These are phyloP conservation scores for Rhabdomys dilectus DNA, from an alignment of 2,113 vertebrate genomes.

Conservation along the genomic window DNA sequence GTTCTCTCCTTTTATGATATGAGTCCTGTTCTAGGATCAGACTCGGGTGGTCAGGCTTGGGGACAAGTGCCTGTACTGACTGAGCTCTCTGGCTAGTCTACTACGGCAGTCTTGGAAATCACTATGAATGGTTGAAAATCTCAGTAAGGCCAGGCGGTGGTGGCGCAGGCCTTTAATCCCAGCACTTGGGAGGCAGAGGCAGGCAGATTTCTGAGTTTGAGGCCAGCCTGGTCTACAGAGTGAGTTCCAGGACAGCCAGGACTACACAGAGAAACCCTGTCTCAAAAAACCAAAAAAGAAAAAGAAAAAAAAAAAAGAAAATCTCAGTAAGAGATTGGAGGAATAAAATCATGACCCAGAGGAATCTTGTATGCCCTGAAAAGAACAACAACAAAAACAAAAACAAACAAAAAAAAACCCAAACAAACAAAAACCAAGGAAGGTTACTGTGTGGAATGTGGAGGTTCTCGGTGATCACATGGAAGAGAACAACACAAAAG, in stretches of 20 bases:
- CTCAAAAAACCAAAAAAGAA: too few species aligned
- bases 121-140: not conserved
- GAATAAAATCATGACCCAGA: not conserved
- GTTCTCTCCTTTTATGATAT: not conserved
- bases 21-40: not conserved
- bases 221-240: too few species aligned
- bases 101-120: fast-evolving
- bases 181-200: too few species aligned
- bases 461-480: not conserved
- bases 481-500: too few species aligned
- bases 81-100: not conserved
- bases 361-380: not conserved
- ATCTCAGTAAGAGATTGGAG: not conserved
- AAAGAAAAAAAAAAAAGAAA: too few species aligned
- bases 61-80: not conserved
- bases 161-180: too few species aligned
- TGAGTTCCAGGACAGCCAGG: too few species aligned
- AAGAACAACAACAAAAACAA: not conserved
- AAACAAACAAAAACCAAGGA: not conserved
- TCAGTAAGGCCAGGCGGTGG: too few species aligned
- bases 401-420: not conserved
- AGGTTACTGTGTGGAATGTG: not conserved
- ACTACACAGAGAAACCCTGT: too few species aligned
- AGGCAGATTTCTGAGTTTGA: too few species aligned
- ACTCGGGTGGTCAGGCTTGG: not conserved